Percentiles rank a stretch among this genome's conserved stretches.
phyloP scores from a whole-genome alignment of 1,140 invertebrate species.

The Hirudo medicinalis region DNA sequence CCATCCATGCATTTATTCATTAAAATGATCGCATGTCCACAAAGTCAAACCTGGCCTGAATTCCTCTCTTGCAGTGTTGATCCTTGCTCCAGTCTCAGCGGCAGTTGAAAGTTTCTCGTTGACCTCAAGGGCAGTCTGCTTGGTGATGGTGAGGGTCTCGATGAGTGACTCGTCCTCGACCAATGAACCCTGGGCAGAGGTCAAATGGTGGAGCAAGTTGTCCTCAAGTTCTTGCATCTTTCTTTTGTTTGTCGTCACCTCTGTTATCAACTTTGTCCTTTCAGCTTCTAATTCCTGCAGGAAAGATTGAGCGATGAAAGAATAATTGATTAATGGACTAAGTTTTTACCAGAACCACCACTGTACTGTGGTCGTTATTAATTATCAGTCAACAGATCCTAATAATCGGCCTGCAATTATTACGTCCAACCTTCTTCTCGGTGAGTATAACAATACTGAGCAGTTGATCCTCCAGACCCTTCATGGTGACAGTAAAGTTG shows the following conservation, averaged over 20 bases:
- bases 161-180: conserved; percentile 92
- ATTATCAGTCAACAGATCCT: not conserved
- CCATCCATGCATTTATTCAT: not conserved
- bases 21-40: too few species aligned
- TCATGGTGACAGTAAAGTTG: conserved; percentile 92
- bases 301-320: not conserved
- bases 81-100: conserved; percentile 85
- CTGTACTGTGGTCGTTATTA: not conserved
- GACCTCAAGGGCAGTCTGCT: conserved; percentile 82
- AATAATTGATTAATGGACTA: not conserved
- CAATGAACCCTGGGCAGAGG: conserved; percentile 77
- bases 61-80: conserved; percentile 81
- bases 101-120: conserved; percentile 78
- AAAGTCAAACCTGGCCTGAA: conserved; percentile 52
- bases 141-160: conserved; percentile 78
- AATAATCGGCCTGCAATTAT: not conserved
- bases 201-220: conserved; percentile 74
- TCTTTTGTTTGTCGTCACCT: conserved; percentile 83
- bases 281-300: conserved; percentile 70
- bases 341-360: not conserved
- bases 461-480: conserved; percentile 86
- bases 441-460: conserved; percentile 78
- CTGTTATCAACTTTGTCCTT: conserved; percentile 79
- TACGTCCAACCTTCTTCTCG: conserved; percentile 54
- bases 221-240: conserved; percentile 90